phyloP scores from a whole-genome alignment of 2,113 vertebrate species.

The Ivindomyrus marchei region DNA sequence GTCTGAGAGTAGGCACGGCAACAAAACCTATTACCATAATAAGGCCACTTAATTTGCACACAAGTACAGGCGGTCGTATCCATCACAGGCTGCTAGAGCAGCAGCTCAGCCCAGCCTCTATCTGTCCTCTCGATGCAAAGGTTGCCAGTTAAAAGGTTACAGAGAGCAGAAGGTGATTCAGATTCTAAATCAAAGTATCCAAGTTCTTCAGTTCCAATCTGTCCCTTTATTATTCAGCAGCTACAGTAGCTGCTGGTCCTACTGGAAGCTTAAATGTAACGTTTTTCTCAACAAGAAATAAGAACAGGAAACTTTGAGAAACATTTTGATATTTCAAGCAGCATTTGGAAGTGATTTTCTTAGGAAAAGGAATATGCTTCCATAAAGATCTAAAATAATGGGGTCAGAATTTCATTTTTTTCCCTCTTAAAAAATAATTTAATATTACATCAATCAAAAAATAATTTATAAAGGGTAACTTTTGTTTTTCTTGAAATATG shows the following conservation, averaged over 20 bases:
- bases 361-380: background rate
- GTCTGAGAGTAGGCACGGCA: constrained; percentile 45
- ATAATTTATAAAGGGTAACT: constrained; percentile 66
- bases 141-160: constrained; percentile 57
- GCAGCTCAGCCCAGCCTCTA: constrained; percentile 51
- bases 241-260: constrained; percentile 41
- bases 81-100: constrained; percentile 54
- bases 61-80: constrained; percentile 52
- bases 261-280: constrained; percentile 4
- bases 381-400: background rate
- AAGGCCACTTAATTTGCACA: constrained; percentile 67
- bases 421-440: constrained; percentile 36
- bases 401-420: constrained; percentile 18
- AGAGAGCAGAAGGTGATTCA: constrained; percentile 50
- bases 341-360: background rate
- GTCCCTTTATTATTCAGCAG: constrained; percentile 33
- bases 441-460: constrained; percentile 53
- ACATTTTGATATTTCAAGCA: background rate
- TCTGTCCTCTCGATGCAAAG: constrained; percentile 49
- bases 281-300: constrained; percentile 13
- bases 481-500: constrained; percentile 50
- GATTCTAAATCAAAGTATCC: constrained; percentile 61
- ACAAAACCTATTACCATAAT: constrained; percentile 62
- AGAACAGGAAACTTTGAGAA: background rate
- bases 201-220: constrained; percentile 39